Evolutionary conservation across 37 sponge, comb jelly and placozoan species (phyloP), one percentile per base, ranked within the genome.

Genomic region (Spongilla lacustris): DNA sequence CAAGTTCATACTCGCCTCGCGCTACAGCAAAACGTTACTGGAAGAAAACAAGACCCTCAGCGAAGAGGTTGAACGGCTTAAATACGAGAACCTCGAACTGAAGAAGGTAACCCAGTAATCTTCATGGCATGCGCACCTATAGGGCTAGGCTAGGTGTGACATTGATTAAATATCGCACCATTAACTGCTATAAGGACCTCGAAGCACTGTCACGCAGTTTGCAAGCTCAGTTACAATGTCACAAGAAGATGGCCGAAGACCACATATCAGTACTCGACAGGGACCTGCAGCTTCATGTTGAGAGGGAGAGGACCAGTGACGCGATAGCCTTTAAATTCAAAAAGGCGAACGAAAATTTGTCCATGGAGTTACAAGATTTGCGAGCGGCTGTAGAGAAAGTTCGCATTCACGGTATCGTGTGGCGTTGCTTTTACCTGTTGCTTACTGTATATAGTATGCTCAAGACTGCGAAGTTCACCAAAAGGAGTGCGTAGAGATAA

Each of bases 11-110:
- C 19, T 17, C 11, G 77, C 49, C 27, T 23, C 37, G 48, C 36
- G 37, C 13, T 76, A 36, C 29, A 77, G 88, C 0, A 71, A 81
- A 2, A 68, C 71, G 50, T 49, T 87, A 67, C 69, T 87, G 26
- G 76, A 75, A 24, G 88, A 81, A 37, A 87, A 87, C 69, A 27
- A 37, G 35, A 27, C 21, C 19, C 71, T 85, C 14, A 19, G 2
- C 30, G 68, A n/a, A 36, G 68, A 68, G 25, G 33, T 81, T 41
- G 68, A 81, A 67, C 27, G 33, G 67, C 31, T 36, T 30, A 23
- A 17, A 25, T 4, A 23, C 33, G 37, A 68, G 36, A 48, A 25
- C 27, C 26, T 26, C 1, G 14, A 58, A 14, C 58, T 58, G 12
- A 58, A 58, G 58, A 14, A 17, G 58, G 58, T 58, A 58, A 58